Base-by-base conservation (phyloP, 2,888 invertebrate species). In the Apamea crenata region DNA sequence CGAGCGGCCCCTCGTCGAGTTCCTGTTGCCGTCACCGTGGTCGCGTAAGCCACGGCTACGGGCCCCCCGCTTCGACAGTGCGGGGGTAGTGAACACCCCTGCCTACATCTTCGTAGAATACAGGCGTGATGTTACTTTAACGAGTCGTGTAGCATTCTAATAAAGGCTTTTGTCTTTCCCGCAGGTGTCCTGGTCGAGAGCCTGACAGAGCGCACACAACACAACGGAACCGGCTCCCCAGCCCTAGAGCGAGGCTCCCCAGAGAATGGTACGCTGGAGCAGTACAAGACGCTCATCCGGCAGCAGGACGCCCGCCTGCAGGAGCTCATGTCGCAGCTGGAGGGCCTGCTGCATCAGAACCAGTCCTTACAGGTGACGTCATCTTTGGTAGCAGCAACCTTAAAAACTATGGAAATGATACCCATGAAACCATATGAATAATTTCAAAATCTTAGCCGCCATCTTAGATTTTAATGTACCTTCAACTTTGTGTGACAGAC, bases 271-370 rank as follows among this genome's bases (percentile, higher is more conserved):
- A 94, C 97, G 0, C 93, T 99, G 65, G 95, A 97, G 47, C 99
- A 99, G 94, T 99, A 99, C 95, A 99, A 99, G 96, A 98, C 98
- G 82, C 97, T 99, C 75, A 99, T 99, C 89, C 97, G 99, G 82
- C 99, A 99, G 90, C 99, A 99, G 82, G 94, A 99, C 94, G 97
- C 96, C 59, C 97, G 98, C 86, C 95, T 98, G 83, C 97, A 97
- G 90, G 97, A 97, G 75, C 94, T 97, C 74, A 94, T 93, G 93
- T 93, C 95, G 68, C 97, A 97, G 87, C 91, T 97, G 1, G 95
- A 97, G 56, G 94, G 95, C 56, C 90, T 97, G 80, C 86, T 95
- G 80, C 91, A 92, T 16, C 96, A 95, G 88, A 94, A 94, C 87
- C 91, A 91, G 76, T 86, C 92, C 25, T 84, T 95, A 77, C 96